These are phyloP conservation scores for Ciconia maguari DNA, from an alignment of 2,113 vertebrate genomes.

Conservation along the genomic window DNA sequence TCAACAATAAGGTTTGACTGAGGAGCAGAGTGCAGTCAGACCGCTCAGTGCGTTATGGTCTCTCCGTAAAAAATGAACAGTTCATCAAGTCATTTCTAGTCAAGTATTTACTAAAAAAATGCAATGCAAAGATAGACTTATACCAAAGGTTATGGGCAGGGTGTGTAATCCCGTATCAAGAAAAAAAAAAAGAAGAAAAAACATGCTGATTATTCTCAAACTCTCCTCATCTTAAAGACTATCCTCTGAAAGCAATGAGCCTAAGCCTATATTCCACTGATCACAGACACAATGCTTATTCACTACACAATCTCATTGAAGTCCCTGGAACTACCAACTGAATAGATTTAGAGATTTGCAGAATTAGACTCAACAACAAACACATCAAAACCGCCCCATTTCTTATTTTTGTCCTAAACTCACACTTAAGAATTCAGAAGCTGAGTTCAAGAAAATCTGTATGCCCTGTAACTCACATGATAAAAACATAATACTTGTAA, in stretches of 20 bases:
- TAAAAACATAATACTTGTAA: background rate
- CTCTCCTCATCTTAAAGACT: background rate
- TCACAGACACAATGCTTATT: background rate
- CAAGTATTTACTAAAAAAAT: constrained; percentile 12
- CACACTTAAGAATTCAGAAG: background rate
- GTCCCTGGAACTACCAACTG: background rate
- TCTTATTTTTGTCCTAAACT: background rate
- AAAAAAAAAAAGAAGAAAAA: background rate
- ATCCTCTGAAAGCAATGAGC: constrained; percentile 38
- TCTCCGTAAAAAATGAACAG: background rate
- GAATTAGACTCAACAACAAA: background rate
- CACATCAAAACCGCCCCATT: background rate
- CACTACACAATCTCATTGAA: background rate
- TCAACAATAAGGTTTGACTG: background rate
- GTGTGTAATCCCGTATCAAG: constrained; percentile 5
- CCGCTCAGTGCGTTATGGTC: background rate
- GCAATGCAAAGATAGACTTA: background rate
- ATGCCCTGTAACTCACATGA: background rate
- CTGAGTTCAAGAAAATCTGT: background rate
- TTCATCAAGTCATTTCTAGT: background rate
- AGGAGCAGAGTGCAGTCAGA: background rate
- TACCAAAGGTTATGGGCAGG: constrained; percentile 4
- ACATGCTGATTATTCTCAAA: background rate
- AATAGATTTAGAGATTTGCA: background rate
- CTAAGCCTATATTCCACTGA: background rate